Conservation (phyloP, 2,888 invertebrate species). For the Gymnoscelis rufifasciata region DNA sequence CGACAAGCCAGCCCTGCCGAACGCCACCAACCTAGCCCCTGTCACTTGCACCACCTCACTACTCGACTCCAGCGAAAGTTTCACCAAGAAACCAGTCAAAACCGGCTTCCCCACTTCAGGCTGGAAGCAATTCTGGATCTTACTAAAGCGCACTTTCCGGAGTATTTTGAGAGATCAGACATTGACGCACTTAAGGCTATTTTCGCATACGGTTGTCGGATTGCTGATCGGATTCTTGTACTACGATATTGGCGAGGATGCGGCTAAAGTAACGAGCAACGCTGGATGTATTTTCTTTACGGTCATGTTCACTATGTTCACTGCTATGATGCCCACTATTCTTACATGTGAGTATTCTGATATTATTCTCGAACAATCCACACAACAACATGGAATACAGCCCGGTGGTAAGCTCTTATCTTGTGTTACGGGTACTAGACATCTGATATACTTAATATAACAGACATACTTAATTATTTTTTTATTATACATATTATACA, state of each 20-base stretch:
- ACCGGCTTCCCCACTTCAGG: conserved; percentile 89
- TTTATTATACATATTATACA: too few relatives aligned
- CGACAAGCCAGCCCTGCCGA: conserved; percentile 58
- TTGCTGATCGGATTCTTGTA: conserved; percentile 95
- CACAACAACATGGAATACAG: too few relatives aligned
- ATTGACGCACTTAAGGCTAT: conserved; percentile 91
- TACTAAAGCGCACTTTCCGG: conserved; percentile 89
- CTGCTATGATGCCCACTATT: conserved; percentile 99
- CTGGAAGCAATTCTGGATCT: conserved; percentile 91
- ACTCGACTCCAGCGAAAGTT: conserved; percentile 85
- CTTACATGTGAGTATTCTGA: conserved; percentile 90
- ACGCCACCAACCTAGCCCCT: conserved; percentile 61
- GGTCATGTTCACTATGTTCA: conserved; percentile 97
- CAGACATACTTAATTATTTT: too few relatives aligned
- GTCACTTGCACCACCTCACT: conserved; percentile 86
- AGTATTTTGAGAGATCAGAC: conserved; percentile 92
- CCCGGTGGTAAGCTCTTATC: too few relatives aligned
- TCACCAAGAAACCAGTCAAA: conserved; percentile 81
- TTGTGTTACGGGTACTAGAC: too few relatives aligned
- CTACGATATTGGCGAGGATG: conserved; percentile 95
- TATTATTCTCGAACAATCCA: too few relatives aligned
- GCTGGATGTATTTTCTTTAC: conserved; percentile 98
- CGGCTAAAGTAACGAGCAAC: conserved; percentile 95
- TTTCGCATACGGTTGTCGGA: conserved; percentile 93
- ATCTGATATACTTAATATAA: too few relatives aligned